Evolutionary conservation across 2,888 invertebrate genomes (phyloP).

Genomic region (Dexiosoma caninum): DNA sequence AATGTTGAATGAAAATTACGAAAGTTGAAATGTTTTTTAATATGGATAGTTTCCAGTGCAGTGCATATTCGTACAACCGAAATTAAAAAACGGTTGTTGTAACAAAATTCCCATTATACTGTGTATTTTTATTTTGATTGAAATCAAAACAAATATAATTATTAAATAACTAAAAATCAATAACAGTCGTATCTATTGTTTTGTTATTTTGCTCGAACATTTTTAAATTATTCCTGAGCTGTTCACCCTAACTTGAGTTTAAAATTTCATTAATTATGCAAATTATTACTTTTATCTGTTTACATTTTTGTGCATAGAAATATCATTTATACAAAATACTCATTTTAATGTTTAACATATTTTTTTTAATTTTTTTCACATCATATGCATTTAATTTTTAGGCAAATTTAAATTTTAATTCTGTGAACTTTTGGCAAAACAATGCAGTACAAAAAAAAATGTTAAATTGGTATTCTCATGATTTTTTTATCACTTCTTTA

Average conservation of each 20-base stretch:
- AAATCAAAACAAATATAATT: too few relatives aligned
- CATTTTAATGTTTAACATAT: not conserved
- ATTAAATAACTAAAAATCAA: not conserved
- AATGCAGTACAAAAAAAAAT: too few relatives aligned
- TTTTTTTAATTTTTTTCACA: not conserved
- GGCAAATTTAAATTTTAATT: not conserved
- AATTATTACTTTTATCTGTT: not conserved
- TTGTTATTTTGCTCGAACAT: conserved; percentile 41
- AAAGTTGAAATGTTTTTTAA: too few relatives aligned
- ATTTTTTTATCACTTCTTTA: too few relatives aligned
- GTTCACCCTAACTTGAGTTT: conserved; percentile 64
- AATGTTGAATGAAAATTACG: too few relatives aligned
- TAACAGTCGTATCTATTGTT: not conserved
- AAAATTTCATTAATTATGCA: conserved; percentile 2
- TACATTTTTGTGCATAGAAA: not conserved
- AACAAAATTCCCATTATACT: too few relatives aligned
- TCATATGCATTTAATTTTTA: not conserved
- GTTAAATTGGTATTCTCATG: too few relatives aligned
- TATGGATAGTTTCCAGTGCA: too few relatives aligned
- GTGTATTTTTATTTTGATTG: too few relatives aligned
- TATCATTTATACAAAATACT: conserved; percentile 40
- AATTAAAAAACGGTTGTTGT: too few relatives aligned
- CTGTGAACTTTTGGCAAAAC: too few relatives aligned
- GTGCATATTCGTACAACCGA: too few relatives aligned
- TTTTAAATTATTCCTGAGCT: conserved; percentile 55